A percentile compares a stretch with the other conserved stretches of the same genome.
phyloP scores from a whole-genome alignment of 1,140 invertebrate genomes.

The Charaxes varanes region DNA sequence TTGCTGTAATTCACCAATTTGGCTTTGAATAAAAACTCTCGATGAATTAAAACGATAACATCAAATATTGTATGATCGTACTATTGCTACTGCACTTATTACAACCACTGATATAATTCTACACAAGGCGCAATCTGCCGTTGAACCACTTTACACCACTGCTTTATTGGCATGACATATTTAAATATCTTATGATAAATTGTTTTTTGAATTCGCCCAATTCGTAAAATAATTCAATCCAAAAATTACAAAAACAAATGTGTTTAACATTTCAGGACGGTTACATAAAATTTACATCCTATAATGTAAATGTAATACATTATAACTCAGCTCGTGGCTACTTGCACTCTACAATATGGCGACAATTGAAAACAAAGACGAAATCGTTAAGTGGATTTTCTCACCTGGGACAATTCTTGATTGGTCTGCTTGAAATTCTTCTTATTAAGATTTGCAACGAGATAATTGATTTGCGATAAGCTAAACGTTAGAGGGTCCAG shows the following conservation, averaged over 20 bases:
- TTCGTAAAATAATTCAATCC: no score
- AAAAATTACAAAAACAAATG: no score
- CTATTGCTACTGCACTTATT: no score
- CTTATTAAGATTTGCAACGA: slow-evolving; percentile 95
- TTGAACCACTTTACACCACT: slow-evolving; percentile 17
- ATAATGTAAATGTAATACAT: slow-evolving; percentile 9
- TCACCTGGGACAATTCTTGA: slow-evolving; percentile 80
- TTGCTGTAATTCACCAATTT: no score
- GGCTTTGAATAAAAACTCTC: no score
- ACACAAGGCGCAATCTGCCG: slow-evolving; percentile 11
- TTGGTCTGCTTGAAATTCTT: slow-evolving; percentile 93
- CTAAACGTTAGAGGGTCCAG: slow-evolving; percentile 97
- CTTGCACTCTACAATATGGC: slow-evolving; percentile 59
- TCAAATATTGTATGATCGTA: no score
- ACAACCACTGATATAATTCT: no score
- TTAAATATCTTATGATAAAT: no score
- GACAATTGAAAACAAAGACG: slow-evolving; percentile 63
- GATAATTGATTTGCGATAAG: slow-evolving; percentile 97
- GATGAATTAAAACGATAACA: no score
- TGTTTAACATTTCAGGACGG: no score
- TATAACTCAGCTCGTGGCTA: slow-evolving; percentile 43
- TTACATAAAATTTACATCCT: slow-evolving; percentile 19
- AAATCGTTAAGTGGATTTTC: slow-evolving; percentile 31
- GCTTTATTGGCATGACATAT: slow-evolving; percentile 2
- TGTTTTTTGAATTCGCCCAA: no score